Percentiles rank a stretch among this genome's conserved stretches.
Evolutionary conservation across 2,888 invertebrate species (phyloP).

Genomic region (Metalampra italica): DNA sequence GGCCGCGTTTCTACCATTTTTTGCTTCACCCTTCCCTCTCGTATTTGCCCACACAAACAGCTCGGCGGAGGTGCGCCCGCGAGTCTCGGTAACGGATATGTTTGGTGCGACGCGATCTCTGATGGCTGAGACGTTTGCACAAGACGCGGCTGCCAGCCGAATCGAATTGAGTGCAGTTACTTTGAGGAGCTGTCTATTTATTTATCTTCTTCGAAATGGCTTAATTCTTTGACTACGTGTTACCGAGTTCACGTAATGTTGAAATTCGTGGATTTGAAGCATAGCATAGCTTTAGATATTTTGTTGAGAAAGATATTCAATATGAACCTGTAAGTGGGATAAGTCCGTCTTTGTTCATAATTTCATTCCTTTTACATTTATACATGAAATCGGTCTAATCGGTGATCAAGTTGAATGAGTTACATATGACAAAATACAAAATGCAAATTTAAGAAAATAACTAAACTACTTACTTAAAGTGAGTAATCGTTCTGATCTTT

Average conservation of each 20-base stretch:
- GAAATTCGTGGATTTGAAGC: neutral
- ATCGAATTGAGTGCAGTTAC: conserved; percentile 61
- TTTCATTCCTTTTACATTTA: too few species aligned
- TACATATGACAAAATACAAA: too few species aligned
- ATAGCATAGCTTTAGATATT: too few species aligned
- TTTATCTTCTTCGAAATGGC: conserved; percentile 13
- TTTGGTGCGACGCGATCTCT: conserved; percentile 48
- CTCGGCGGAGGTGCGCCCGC: conserved; percentile 47
- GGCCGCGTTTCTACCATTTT: conserved; percentile 64
- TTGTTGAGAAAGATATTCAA: too few species aligned
- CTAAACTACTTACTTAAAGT: too few species aligned
- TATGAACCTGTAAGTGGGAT: too few species aligned
- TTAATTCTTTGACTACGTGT: conserved; percentile 6
- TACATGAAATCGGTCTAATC: too few species aligned
- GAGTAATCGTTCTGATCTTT: too few species aligned
- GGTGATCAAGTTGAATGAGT: too few species aligned
- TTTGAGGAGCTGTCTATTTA: conserved; percentile 34
- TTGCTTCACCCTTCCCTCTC: conserved; percentile 56
- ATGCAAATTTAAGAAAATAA: too few species aligned
- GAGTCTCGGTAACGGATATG: conserved; percentile 66
- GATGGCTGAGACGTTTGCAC: conserved; percentile 58
- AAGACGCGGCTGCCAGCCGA: conserved; percentile 43
- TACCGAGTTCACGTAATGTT: neutral
- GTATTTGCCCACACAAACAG: conserved; percentile 62
- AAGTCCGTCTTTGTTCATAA: too few species aligned